Percentiles rank a stretch among this genome's conserved stretches.
Evolutionary conservation across 64 coral and sea anemone species (phyloP).

Genomic region (Actinia tenebrosa): DNA sequence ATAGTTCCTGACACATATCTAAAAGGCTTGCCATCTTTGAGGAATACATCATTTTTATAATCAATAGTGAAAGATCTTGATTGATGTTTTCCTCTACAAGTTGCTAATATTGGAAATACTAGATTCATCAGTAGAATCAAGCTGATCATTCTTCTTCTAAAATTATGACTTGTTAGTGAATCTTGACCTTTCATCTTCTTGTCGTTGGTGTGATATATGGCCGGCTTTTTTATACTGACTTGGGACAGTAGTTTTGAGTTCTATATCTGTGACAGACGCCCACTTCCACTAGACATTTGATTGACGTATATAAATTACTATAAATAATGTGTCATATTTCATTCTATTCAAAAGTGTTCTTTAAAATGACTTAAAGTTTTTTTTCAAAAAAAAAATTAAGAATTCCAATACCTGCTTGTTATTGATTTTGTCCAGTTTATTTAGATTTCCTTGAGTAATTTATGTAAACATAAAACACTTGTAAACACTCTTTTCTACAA

Average conservation of each 20-base stretch:
- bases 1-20: slow-evolving; percentile 74
- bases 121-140: background rate
- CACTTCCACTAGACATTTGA: background rate
- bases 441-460: slow-evolving; percentile 3
- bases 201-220: background rate
- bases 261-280: background rate
- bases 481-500: no score
- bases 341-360: background rate
- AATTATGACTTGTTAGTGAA: background rate
- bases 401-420: slow-evolving; percentile 12
- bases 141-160: background rate
- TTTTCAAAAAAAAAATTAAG: background rate
- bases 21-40: slow-evolving; percentile 84
- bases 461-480: background rate
- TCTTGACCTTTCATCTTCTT: background rate
- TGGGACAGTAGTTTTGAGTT: background rate
- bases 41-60: slow-evolving; percentile 63
- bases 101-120: background rate
- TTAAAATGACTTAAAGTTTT: background rate
- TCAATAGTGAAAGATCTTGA: slow-evolving; percentile 72
- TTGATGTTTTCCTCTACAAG: background rate
- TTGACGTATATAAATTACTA: background rate
- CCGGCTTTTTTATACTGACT: background rate
- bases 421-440: background rate
- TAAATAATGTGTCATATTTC: background rate